phyloP scores from a whole-genome alignment of 2,797 vertebrate genomes.

The Gambelia wislizenii region DNA sequence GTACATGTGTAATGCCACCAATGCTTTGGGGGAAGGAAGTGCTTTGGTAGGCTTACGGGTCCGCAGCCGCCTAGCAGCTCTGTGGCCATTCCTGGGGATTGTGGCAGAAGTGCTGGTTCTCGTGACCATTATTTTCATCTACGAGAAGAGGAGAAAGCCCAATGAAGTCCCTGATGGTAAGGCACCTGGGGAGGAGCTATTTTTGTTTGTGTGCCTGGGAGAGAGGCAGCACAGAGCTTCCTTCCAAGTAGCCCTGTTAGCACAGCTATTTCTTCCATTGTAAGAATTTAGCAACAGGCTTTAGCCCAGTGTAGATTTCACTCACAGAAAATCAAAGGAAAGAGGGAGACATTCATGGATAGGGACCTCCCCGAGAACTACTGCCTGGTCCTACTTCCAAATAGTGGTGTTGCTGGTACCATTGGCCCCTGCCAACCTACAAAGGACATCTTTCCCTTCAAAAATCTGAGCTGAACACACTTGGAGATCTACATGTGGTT shows the following conservation, averaged over 20 bases:
- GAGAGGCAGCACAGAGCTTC: too few species aligned
- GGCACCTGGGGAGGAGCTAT: slow-evolving; percentile 22
- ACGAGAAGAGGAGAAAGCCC: slow-evolving; percentile 97
- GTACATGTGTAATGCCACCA: slow-evolving; percentile 85
- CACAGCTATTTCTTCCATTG: too few species aligned
- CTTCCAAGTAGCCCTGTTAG: neutral
- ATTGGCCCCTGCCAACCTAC: neutral
- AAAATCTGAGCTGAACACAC: neutral
- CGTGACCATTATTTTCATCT: slow-evolving; percentile 96
- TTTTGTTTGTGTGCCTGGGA: rapidly evolving
- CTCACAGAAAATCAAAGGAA: neutral
- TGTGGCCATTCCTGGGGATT: slow-evolving; percentile 98
- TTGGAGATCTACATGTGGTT: neutral
- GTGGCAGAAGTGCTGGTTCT: slow-evolving; percentile 95
- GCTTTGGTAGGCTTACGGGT: slow-evolving; percentile 84
- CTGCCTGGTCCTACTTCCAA: neutral
- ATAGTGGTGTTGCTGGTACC: neutral
- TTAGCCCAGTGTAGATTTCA: neutral
- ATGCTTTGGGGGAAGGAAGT: neutral
- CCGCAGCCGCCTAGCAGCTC: slow-evolving; percentile 91
- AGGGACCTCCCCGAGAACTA: neutral
- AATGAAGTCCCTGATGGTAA: slow-evolving; percentile 93
- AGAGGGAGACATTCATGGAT: neutral
- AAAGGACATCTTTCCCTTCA: neutral
- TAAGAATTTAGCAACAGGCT: rapidly evolving